These are phyloP conservation scores for Tortrix viridana DNA, from an alignment of 2,888 invertebrate genomes.

Conservation along the genomic window DNA sequence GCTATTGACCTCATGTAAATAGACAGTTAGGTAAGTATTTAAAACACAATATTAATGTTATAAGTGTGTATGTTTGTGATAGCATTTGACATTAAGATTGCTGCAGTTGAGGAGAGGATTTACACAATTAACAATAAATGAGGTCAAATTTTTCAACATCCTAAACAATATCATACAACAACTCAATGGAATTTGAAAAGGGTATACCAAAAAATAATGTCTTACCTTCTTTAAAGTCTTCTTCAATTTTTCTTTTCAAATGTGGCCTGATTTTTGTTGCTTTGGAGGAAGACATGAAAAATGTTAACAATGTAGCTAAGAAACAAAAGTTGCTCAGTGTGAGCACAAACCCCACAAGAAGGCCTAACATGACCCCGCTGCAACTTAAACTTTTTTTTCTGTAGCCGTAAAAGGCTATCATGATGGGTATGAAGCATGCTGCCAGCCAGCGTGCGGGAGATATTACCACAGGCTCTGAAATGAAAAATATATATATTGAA, in stretches of 20 bases:
- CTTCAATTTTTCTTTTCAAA: constrained; percentile 88
- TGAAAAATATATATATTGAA: constrained; percentile 8
- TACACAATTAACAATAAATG: no score
- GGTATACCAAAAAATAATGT: no score
- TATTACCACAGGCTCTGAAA: constrained; percentile 84
- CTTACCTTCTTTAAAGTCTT: constrained; percentile 91
- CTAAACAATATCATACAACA: no score
- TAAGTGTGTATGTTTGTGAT: no score
- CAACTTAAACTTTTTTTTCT: constrained; percentile 87
- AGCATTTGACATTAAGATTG: no score
- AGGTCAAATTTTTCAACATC: no score
- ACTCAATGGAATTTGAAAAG: no score
- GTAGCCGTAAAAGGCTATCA: constrained; percentile 87
- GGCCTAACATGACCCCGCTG: constrained; percentile 89
- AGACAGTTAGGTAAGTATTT: neutral
- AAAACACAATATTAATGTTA: neutral
- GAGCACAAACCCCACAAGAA: constrained; percentile 89
- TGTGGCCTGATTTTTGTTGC: constrained; percentile 90
- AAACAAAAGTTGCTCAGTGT: constrained; percentile 92
- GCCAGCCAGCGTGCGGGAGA: constrained; percentile 87
- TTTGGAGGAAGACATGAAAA: constrained; percentile 91
- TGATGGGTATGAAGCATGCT: constrained; percentile 86
- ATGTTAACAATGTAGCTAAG: constrained; percentile 87
- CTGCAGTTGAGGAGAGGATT: no score
- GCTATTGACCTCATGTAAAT: constrained; percentile 17